Percentiles rank a stretch among this genome's conserved stretches.
These are phyloP conservation scores for Dermochelys coriacea DNA, from an alignment of 2,797 vertebrate species.

Conservation along the genomic window DNA sequence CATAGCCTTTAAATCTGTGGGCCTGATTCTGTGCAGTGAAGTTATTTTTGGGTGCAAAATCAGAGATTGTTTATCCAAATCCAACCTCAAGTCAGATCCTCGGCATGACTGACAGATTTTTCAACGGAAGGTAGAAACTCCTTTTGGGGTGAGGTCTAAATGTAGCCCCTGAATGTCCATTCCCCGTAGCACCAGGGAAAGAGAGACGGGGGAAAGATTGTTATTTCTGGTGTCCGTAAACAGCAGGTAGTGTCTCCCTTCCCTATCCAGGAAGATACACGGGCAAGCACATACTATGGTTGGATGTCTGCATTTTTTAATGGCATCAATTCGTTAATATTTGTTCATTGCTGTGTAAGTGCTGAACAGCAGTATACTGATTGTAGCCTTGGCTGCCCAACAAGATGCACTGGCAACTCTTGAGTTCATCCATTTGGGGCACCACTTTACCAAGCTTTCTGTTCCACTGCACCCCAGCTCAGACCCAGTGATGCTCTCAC, in stretches of 20 bases:
- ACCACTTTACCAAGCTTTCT: not conserved
- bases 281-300: conserved; percentile 67
- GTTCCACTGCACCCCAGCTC: not conserved
- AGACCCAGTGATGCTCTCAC: fast-evolving
- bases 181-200: conserved; percentile 3
- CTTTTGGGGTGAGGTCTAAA: not conserved
- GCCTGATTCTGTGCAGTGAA: not conserved
- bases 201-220: conserved; percentile 40
- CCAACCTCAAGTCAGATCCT: not conserved
- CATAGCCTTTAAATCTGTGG: not conserved
- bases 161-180: not conserved
- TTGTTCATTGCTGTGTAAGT: conserved; percentile 51
- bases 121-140: not conserved
- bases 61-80: not conserved
- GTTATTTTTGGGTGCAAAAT: not conserved
- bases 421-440: not conserved
- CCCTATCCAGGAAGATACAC: conserved; percentile 67
- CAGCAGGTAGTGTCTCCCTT: conserved; percentile 74
- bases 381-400: conserved; percentile 60
- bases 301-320: conserved; percentile 70
- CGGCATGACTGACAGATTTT: not conserved
- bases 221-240: conserved; percentile 69
- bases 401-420: not conserved
- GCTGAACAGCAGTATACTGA: conserved; percentile 61
- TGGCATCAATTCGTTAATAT: conserved; percentile 73